Evolutionary conservation across 2,113 vertebrate species (phyloP), one percentile per base, ranked within the genome.

Genomic region (Cranoglanis bouderius): DNA sequence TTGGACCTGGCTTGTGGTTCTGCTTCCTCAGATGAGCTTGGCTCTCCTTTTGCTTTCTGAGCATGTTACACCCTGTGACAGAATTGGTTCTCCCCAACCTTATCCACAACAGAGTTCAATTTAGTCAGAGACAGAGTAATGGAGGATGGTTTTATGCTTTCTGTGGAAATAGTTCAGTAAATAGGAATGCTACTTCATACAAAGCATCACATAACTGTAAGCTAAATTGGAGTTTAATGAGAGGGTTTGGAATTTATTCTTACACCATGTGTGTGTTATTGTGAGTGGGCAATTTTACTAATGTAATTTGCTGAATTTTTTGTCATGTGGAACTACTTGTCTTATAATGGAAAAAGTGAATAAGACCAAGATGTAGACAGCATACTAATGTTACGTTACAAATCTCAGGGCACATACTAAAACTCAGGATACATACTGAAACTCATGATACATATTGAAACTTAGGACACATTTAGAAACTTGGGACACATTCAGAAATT

Each of bases 301-400:
- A 53, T 72, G 65, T 49, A 46, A 7, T 80, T 43, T 49, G 24
- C 43, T 67, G 32, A 77, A 32, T 67, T 13, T 70, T 70, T 87
- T 53, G 72, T 63, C 74, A 83, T 83, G 55, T 83, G 81, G 38
- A 72, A 51, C 29, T 16, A 59, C 77, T 86, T 86, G 38, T 61
- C 7, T 55, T 82, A 57, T 32, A 21, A 16, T 43, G 32, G 43
- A 51, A 84, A 46, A 63, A 5, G 46, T 72, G 49, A 87, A 74
- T 51, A n/a, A 51, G 49, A 67, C 43, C 49, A 35, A 3, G 13
- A 82, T 35, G 35, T 70, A 82, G 61, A 78, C 9, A 24, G 29
- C 9, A 24, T 35, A 26, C 51, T 59, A 12, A 43, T 77, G 61
- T 70, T n/a, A 55, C 29, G 2, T 29, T 63, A 72, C 32, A 82